These are phyloP conservation scores for Clarias magur DNA, from an alignment of 2,113 vertebrate species.

Conservation along the genomic window DNA sequence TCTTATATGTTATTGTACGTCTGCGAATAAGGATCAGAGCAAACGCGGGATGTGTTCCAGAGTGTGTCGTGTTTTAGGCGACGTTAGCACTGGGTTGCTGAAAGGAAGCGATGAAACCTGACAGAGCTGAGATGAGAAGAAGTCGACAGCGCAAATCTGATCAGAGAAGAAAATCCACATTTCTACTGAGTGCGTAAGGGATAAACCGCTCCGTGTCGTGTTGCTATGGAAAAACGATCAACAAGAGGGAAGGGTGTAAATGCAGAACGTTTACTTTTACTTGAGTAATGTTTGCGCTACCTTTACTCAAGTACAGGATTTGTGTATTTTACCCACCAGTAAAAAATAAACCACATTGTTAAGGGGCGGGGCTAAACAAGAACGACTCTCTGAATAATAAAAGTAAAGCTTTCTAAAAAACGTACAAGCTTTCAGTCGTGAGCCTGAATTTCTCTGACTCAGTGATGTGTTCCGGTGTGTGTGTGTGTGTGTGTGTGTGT, in stretches of 20 bases:
- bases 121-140: not conserved
- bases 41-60: not conserved
- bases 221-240: no score
- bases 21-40: not conserved
- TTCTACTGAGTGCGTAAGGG: not conserved
- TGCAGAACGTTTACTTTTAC: no score
- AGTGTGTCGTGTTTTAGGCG: not conserved
- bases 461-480: not conserved
- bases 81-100: not conserved
- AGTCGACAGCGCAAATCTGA: not conserved
- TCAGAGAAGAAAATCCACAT: not conserved
- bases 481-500: not conserved
- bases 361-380: not conserved
- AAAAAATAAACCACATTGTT: not conserved
- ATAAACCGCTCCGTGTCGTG: no score
- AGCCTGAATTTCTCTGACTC: not conserved
- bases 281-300: no score
- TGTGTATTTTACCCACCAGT: not conserved
- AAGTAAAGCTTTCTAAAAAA: not conserved
- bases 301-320: no score
- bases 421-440: not conserved
- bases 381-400: not conserved
- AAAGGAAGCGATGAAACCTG: not conserved
- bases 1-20: not conserved
- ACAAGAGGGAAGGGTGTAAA: no score